phyloP scores from a whole-genome alignment of 2,888 invertebrate genomes.

The Drosophila imparisetae region DNA sequence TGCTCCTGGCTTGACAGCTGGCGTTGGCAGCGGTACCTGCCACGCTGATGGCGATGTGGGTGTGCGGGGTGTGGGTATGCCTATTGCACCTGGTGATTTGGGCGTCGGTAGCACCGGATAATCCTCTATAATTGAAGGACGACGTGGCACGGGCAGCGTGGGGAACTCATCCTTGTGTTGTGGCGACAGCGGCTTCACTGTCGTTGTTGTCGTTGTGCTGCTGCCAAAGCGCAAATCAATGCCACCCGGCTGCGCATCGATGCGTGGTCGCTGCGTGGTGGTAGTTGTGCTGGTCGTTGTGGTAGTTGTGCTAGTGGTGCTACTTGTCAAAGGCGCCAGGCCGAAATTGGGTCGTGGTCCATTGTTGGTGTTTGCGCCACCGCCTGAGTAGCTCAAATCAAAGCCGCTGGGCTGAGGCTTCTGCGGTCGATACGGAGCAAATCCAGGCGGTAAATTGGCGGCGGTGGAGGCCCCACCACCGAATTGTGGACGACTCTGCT shows the following conservation, averaged over 20 bases:
- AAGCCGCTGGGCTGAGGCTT: constrained; percentile 81
- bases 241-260: constrained; percentile 23
- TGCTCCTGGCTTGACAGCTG: constrained; percentile 26
- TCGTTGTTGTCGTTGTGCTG: constrained; percentile 51
- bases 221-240: constrained; percentile 67
- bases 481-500: constrained; percentile 31
- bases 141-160: constrained; percentile 71
- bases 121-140: constrained; percentile 72
- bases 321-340: constrained; percentile 63
- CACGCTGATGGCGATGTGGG: constrained; percentile 66
- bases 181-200: constrained; percentile 50
- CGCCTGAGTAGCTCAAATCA: constrained; percentile 81
- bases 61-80: constrained; percentile 37
- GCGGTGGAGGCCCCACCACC: constrained; percentile 47
- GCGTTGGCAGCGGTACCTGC: constrained; percentile 70
- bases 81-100: constrained; percentile 43
- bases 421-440: constrained; percentile 75
- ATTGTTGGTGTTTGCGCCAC: constrained; percentile 28
- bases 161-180: constrained; percentile 78
- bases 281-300: constrained; percentile 33
- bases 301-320: constrained; percentile 49
- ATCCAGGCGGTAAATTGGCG: constrained; percentile 70
- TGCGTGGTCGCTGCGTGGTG: constrained; percentile 55
- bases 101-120: constrained; percentile 79
- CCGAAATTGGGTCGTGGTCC: constrained; percentile 68